Percentiles rank a stretch among this genome's conserved stretches.
These are phyloP conservation scores for Embiotoca jacksoni DNA, from an alignment of 2,113 vertebrate species.

Conservation along the genomic window DNA sequence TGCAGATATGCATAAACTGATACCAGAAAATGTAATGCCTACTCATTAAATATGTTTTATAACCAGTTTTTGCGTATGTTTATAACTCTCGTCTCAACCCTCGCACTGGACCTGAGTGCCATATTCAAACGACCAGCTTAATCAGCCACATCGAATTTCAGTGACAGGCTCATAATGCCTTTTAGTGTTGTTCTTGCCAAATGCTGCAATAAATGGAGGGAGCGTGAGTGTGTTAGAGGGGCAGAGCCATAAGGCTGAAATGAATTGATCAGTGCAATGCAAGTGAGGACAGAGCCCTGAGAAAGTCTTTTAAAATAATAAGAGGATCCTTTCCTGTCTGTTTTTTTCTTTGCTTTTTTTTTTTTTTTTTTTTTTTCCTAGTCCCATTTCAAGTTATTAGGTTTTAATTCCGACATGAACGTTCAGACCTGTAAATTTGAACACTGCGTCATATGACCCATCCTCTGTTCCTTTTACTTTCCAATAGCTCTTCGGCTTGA, in stretches of 20 bases:
- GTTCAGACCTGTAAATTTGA: no score
- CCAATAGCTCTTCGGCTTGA: background rate
- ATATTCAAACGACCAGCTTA: constrained; percentile 50
- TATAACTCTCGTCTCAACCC: constrained; percentile 51
- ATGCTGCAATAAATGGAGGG: constrained; percentile 55
- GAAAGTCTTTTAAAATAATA: constrained; percentile 34
- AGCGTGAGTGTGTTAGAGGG: background rate
- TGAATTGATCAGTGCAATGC: constrained; percentile 42
- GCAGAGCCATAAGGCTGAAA: constrained; percentile 22
- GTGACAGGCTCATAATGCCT: constrained; percentile 67
- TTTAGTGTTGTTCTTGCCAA: constrained; percentile 71
- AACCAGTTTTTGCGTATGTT: constrained; percentile 59
- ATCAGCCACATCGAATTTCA: constrained; percentile 70
- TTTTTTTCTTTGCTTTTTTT: no score
- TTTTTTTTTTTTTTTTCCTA: no score
- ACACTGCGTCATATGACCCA: background rate
- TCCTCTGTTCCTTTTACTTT: background rate
- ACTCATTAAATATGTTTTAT: constrained; percentile 71
- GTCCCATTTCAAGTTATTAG: background rate
- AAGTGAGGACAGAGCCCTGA: constrained; percentile 25
- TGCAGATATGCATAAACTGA: constrained; percentile 26
- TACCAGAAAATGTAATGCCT: constrained; percentile 48
- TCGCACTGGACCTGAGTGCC: constrained; percentile 24
- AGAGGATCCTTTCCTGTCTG: background rate
- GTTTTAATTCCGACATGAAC: background rate